Evolutionary conservation across 2,797 vertebrate species (phyloP).

Genomic region (Furcifer pardalis): DNA sequence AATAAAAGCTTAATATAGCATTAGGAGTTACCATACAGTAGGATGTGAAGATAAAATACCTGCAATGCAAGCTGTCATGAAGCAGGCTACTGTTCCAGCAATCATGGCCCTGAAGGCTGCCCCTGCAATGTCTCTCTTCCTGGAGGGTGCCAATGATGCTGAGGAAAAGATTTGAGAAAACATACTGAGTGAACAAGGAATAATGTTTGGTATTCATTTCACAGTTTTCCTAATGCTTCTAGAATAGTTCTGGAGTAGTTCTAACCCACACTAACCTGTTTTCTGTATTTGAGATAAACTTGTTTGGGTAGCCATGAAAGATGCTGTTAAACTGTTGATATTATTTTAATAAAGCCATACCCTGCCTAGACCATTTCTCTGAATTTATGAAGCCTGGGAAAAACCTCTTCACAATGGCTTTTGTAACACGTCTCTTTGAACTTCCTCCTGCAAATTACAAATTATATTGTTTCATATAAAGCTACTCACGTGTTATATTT

Average conservation of each 20-base stretch:
- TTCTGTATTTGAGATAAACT: not conserved
- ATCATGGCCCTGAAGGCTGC: conserved; percentile 83
- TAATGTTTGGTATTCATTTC: not conserved
- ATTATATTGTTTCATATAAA: not conserved
- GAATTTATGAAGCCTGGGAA: not conserved
- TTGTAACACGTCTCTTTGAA: not conserved
- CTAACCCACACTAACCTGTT: not conserved
- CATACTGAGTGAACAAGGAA: not conserved
- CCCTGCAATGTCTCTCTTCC: conserved; percentile 78
- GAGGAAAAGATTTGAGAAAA: conserved; percentile 31
- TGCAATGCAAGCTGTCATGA: conserved; percentile 89
- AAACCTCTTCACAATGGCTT: too few relatives aligned
- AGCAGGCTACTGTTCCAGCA: conserved; percentile 81
- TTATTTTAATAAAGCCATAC: not conserved
- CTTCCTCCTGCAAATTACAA: not conserved
- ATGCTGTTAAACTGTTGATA: not conserved
- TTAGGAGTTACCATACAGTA: not conserved
- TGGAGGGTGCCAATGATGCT: conserved; percentile 85
- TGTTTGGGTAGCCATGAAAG: not conserved
- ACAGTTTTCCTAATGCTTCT: not conserved
- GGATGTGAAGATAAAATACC: conserved; percentile 65
- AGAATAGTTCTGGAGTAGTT: not conserved
- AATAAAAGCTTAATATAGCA: not conserved
- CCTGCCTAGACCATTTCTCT: not conserved
- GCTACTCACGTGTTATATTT: not conserved